Conservation (phyloP, 2,797 vertebrate species). For the Pipistrellus pipistrellus region DNA sequence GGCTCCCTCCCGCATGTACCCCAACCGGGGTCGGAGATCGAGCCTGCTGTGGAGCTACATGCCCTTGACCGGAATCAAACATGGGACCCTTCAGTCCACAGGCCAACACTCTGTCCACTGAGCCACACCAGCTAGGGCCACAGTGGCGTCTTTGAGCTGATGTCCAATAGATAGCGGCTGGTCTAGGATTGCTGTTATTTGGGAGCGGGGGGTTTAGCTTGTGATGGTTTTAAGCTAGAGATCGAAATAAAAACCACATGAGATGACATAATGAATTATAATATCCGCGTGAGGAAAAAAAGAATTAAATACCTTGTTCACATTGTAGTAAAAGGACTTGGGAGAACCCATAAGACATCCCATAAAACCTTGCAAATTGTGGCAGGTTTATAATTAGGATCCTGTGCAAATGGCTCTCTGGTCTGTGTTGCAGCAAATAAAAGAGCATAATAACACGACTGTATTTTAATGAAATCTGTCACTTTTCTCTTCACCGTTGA, state of each 20-base stretch:
- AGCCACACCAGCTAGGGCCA: too few species aligned
- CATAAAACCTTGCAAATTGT: slow-evolving; percentile 23
- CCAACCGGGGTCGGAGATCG: too few species aligned
- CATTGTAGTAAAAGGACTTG: not conserved
- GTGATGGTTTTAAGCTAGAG: slow-evolving; percentile 2
- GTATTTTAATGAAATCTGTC: not conserved
- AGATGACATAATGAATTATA: not conserved
- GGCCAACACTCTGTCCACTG: too few species aligned
- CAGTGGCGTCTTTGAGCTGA: not conserved
- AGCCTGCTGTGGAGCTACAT: too few species aligned
- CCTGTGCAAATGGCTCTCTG: not conserved
- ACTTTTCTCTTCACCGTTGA: slow-evolving; percentile 2
- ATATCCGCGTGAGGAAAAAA: not conserved
- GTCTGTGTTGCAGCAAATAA: not conserved
- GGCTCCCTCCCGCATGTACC: too few species aligned
- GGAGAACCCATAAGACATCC: not conserved
- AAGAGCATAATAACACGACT: not conserved
- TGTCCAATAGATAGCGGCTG: not conserved
- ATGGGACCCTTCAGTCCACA: too few species aligned
- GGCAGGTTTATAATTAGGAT: not conserved
- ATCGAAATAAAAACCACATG: not conserved
- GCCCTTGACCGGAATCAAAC: too few species aligned
- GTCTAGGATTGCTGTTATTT: not conserved
- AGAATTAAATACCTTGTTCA: not conserved
- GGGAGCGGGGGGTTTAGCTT: not conserved